Evolutionary conservation across 37 sponge, comb jelly and placozoan genomes (phyloP).

Genomic region (Cladorhizidae sp.): DNA sequence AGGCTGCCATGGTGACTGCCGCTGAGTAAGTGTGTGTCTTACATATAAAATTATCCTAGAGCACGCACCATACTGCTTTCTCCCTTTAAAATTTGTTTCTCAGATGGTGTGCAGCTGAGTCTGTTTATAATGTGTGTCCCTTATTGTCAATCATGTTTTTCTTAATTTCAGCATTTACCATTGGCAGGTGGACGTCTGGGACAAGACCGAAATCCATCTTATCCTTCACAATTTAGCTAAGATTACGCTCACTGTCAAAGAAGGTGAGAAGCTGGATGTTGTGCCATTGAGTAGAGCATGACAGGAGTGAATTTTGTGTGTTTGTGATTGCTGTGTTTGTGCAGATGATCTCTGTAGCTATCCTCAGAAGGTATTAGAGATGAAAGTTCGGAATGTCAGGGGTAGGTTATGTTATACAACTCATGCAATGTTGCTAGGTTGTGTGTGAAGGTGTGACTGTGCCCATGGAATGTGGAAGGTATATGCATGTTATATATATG

Average conservation of each 20-base stretch:
- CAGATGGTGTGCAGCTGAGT: not conserved
- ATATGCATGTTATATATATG: too few species aligned
- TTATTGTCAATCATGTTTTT: not conserved
- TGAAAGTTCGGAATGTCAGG: not conserved
- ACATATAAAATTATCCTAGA: too few species aligned
- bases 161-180: not conserved
- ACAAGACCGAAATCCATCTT: not conserved
- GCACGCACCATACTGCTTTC: too few species aligned
- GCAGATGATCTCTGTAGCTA: not conserved
- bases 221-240: not conserved
- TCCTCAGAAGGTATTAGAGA: not conserved
- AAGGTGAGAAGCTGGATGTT: not conserved
- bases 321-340: not conserved
- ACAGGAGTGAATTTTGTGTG: not conserved
- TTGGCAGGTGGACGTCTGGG: slow-evolving; percentile 5
- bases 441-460: too few species aligned
- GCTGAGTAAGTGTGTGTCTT: slow-evolving; percentile 8
- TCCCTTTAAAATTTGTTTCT: too few species aligned
- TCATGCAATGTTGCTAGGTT: too few species aligned
- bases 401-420: not conserved
- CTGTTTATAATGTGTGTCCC: not conserved
- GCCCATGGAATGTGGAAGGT: too few species aligned
- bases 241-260: not conserved
- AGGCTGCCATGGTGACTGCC: not conserved
- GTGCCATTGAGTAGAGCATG: not conserved